phyloP scores from a whole-genome alignment of 2,888 invertebrate genomes.

The Deladenus siricidicola region DNA sequence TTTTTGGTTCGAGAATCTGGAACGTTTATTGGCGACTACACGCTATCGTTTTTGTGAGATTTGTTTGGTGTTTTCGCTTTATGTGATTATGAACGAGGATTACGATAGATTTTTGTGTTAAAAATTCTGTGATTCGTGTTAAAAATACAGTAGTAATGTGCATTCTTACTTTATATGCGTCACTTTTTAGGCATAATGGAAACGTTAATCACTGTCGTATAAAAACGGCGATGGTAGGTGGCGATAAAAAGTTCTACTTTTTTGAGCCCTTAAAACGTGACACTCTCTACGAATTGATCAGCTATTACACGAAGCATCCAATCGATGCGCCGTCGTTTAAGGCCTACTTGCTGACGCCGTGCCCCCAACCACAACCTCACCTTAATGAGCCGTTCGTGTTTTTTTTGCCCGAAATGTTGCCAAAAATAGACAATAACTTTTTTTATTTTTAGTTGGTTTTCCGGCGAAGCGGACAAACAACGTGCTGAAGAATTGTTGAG shows the following conservation, averaged over 20 bases:
- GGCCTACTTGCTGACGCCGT: slow-evolving; percentile 42
- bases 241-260: slow-evolving; percentile 51
- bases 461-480: slow-evolving; percentile 42
- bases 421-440: slow-evolving; percentile 2
- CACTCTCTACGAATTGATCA: slow-evolving; percentile 52
- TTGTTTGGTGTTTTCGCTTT: too few relatives aligned
- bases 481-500: slow-evolving; percentile 69
- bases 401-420: neutral
- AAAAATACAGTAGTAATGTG: neutral
- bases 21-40: slow-evolving; percentile 75
- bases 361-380: slow-evolving; percentile 53
- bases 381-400: slow-evolving; percentile 39
- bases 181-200: slow-evolving; percentile 31
- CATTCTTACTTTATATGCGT: too few relatives aligned
- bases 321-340: slow-evolving; percentile 25
- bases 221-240: slow-evolving; percentile 40
- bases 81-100: too few relatives aligned
- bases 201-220: slow-evolving; percentile 52
- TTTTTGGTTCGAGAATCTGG: slow-evolving; percentile 87
- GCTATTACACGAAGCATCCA: slow-evolving; percentile 43
- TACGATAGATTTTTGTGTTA: neutral
- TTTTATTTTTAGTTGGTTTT: slow-evolving; percentile 40
- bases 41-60: slow-evolving; percentile 78
- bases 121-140: neutral
- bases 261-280: slow-evolving; percentile 49